These are phyloP conservation scores for Echiichthys vipera DNA, from an alignment of 2,797 vertebrate species.

Conservation along the genomic window DNA sequence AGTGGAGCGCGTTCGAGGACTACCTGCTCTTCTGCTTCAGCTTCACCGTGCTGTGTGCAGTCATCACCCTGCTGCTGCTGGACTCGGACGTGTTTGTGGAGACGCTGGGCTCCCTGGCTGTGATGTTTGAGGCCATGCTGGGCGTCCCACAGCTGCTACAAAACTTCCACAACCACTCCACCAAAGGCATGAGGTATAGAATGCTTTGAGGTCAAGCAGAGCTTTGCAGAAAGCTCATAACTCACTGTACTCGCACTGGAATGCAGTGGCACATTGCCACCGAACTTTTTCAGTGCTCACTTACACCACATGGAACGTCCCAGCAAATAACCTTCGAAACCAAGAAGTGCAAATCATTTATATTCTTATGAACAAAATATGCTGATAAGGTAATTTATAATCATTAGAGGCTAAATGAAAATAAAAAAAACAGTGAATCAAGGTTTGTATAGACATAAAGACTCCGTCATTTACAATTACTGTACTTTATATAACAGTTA, in stretches of 20 bases:
- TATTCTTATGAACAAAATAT: constrained; percentile 31
- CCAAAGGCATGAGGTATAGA: constrained; percentile 87
- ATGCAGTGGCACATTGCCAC: background rate
- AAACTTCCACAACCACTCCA: constrained; percentile 85
- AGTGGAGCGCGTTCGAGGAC: constrained; percentile 87
- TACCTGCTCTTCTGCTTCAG: constrained; percentile 86
- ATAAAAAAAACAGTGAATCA: constrained; percentile 5
- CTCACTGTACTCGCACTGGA: background rate
- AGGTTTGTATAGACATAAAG: constrained; percentile 8
- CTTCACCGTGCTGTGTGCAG: constrained; percentile 80
- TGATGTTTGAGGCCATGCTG: constrained; percentile 87
- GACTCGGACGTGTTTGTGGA: constrained; percentile 85
- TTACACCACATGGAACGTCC: constrained; percentile 4
- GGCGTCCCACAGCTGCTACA: constrained; percentile 88
- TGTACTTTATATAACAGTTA: background rate
- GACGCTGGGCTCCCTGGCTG: constrained; percentile 81
- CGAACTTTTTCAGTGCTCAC: background rate
- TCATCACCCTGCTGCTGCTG: constrained; percentile 83
- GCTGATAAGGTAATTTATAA: constrained; percentile 50
- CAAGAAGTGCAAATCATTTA: constrained; percentile 27
- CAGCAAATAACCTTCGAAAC: constrained; percentile 32
- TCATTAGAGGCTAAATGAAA: constrained; percentile 1
- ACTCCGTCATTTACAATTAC: background rate
- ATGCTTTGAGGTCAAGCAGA: constrained; percentile 13
- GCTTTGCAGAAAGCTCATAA: constrained; percentile 1